These are phyloP conservation scores for Aleiodes testaceus DNA, from an alignment of 2,888 invertebrate genomes.

Conservation along the genomic window DNA sequence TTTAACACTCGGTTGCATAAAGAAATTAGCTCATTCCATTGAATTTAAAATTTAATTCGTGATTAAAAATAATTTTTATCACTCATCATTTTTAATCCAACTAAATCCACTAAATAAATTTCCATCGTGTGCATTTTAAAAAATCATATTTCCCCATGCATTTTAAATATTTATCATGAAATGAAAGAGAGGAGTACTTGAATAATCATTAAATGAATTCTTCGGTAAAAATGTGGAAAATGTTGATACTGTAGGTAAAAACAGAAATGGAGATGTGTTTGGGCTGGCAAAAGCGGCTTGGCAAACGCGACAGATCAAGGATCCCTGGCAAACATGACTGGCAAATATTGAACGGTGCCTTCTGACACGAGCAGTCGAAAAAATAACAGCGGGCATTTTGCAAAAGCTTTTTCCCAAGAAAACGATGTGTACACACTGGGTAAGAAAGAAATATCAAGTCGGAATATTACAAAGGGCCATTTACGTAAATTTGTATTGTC, in stretches of 20 bases:
- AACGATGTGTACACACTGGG: conserved; percentile 25
- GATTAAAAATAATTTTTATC: conserved; percentile 50
- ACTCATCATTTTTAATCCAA: conserved; percentile 18
- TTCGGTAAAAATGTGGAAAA: conserved; percentile 5
- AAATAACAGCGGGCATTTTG: conserved; percentile 43
- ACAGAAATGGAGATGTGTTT: conserved; percentile 27
- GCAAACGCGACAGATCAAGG: conserved; percentile 58
- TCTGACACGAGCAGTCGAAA: conserved; percentile 41
- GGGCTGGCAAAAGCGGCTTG: conserved; percentile 28
- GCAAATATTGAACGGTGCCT: conserved; percentile 59
- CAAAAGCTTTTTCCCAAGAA: conserved; percentile 34
- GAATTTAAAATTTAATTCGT: conserved; percentile 61
- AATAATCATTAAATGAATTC: background rate
- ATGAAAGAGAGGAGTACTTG: no score
- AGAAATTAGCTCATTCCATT: conserved; percentile 64
- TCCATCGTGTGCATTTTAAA: conserved; percentile 1
- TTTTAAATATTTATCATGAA: no score
- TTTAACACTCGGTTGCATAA: conserved; percentile 62
- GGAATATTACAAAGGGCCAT: conserved; percentile 1
- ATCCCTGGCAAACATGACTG: conserved; percentile 56
- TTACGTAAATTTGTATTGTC: background rate
- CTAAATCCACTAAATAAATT: conserved; percentile 23
- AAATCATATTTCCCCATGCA: background rate
- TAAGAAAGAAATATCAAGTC: background rate
- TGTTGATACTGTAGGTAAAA: background rate